A percentile compares a stretch with the other conserved stretches of the same genome.
phyloP scores from a whole-genome alignment of 2,113 vertebrate species.

The Petromus typicus region DNA sequence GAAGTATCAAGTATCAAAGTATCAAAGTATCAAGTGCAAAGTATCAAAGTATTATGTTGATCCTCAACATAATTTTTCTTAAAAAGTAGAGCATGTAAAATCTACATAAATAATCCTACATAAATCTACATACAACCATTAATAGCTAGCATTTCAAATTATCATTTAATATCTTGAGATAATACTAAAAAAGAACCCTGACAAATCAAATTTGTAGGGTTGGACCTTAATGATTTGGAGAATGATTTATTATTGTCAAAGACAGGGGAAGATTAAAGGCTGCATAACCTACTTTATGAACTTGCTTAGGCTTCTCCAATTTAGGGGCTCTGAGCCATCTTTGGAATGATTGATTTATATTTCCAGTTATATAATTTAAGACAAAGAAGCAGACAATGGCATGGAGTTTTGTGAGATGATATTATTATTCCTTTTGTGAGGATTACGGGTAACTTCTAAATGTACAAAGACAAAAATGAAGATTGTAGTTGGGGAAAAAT shows the following conservation, averaged over 20 bases:
- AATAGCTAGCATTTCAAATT: neutral
- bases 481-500: conserved; percentile 61
- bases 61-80: no score
- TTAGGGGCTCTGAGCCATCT: neutral
- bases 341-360: neutral
- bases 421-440: conserved; percentile 49
- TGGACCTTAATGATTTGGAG: neutral
- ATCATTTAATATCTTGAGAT: neutral
- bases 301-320: neutral
- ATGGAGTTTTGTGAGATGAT: conserved; percentile 48
- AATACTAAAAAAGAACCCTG: neutral
- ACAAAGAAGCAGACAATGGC: conserved; percentile 37
- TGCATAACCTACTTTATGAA: neutral
- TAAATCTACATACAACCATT: no score
- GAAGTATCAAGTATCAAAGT: no score
- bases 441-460: conserved; percentile 67
- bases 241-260: neutral
- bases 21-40: no score
- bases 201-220: neutral
- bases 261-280: neutral
- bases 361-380: conserved; percentile 4
- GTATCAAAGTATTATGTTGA: no score
- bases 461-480: conserved; percentile 58
- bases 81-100: neutral
- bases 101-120: neutral